Base-by-base conservation (phyloP, 1,140 invertebrate species). In the Rhagoletis pomonella region DNA sequence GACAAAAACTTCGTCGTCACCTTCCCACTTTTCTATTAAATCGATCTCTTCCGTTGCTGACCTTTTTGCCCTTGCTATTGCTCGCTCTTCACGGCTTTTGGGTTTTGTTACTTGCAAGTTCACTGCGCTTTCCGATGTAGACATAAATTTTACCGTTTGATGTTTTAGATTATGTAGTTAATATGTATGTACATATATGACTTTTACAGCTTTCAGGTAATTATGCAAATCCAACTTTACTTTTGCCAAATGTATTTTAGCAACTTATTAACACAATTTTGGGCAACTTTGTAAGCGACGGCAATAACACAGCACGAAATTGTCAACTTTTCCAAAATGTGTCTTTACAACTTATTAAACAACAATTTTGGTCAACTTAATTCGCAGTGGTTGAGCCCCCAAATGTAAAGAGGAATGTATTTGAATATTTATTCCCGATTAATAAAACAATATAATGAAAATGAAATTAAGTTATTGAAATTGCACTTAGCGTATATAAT, bases 381-480 rank as follows among this genome's bases (percentile, higher is more conserved):
- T 81, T 81, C 6, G 44, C 39, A 7, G 6, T n/a, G 73, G 73
- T 42, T 47, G 73, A 81, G 73, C 73, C n/a, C 73, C 39, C 44
- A 81, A 81, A 81, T 81, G 42, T 81, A 81, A 81, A 29, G 29
- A 42, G 39, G 29, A 67, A 14, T 14, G 5, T 67, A 67, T 67
- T 67, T 10, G 19, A 19, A 14, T 19, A 19, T 67, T 17, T 19
- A 67, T 10, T 67, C 29, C 64, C 64, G 29, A n/a, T 67, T 29
- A 29, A 29, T 29, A 29, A 29, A 29, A 29, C 29, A 6, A 67
- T 67, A 19, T 7, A 67, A 67, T 67, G 9, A 6, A 59, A 59
- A 29, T 29, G 29, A 29, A 29, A 29, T 29, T 59, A 59, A 59
- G 58, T 59, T 6, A 59, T 59, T 59, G 58, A 29, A 29, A 29